A percentile compares a stretch with the other conserved stretches of the same genome.
phyloP scores from a whole-genome alignment of 2,797 vertebrate species.

The Bradypus variegatus region DNA sequence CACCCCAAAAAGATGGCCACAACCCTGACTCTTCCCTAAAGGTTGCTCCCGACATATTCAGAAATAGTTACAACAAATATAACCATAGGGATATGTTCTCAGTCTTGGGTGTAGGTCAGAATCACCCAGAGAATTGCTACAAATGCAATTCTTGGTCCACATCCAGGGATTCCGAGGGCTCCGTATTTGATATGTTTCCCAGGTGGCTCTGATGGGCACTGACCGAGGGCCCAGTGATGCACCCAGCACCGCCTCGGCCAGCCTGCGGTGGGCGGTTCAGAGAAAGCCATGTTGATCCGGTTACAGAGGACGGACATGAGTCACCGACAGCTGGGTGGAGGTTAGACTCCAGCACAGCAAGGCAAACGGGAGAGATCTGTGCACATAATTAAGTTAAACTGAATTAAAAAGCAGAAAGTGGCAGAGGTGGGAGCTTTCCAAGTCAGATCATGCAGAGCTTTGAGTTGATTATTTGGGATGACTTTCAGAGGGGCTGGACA shows the following conservation, averaged over 20 bases:
- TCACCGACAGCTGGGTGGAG: not conserved
- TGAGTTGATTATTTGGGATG: not conserved
- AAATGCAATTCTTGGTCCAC: not conserved
- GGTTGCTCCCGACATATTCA: not conserved
- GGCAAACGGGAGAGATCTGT: not conserved
- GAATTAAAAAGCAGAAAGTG: not conserved
- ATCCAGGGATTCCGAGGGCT: not conserved
- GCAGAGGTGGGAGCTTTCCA: not conserved
- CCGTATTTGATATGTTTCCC: not conserved
- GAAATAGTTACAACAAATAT: not conserved
- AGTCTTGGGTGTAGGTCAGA: not conserved
- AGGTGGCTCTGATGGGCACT: not conserved
- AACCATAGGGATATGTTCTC: not conserved
- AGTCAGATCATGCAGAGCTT: not conserved
- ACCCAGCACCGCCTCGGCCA: not conserved
- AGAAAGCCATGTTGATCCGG: not conserved
- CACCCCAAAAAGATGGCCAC: not conserved
- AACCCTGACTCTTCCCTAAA: not conserved
- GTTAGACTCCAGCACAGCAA: not conserved
- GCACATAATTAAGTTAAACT: not conserved
- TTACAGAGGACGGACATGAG: not conserved
- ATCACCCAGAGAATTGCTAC: not conserved
- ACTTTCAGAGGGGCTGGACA: not conserved
- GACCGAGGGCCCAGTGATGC: too few relatives aligned
- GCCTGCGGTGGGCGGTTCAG: not conserved